These are phyloP conservation scores for Istiophorus platypterus DNA, from an alignment of 2,113 vertebrate species.

Conservation along the genomic window DNA sequence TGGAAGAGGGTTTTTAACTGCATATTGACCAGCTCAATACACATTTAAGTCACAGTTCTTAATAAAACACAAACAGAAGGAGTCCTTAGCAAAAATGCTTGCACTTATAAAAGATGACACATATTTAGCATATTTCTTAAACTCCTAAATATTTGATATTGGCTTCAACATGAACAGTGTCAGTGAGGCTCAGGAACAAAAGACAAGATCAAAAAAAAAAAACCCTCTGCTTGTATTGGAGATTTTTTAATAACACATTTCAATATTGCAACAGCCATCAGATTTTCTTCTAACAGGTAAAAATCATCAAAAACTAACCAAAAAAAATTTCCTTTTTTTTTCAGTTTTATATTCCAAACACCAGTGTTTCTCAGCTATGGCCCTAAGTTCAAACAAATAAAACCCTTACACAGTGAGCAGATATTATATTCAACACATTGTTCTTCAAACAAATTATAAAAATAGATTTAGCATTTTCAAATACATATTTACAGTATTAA, in stretches of 20 bases:
- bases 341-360: slow-evolving; percentile 79
- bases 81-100: too few relatives aligned
- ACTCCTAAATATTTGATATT: too few relatives aligned
- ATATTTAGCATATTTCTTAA: not conserved
- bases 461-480: slow-evolving; percentile 91
- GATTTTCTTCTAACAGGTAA: slow-evolving; percentile 83
- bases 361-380: slow-evolving; percentile 69
- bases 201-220: not conserved
- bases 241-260: slow-evolving; percentile 87
- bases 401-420: slow-evolving; percentile 85
- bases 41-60: too few relatives aligned
- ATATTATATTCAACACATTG: slow-evolving; percentile 85
- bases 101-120: not conserved
- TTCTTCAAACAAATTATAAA: slow-evolving; percentile 91
- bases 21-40: too few relatives aligned
- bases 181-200: fast-evolving
- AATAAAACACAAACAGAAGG: too few relatives aligned
- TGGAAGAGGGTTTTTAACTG: too few relatives aligned
- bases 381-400: slow-evolving; percentile 81
- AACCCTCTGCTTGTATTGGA: slow-evolving; percentile 64
- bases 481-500: slow-evolving; percentile 92
- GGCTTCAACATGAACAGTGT: too few relatives aligned
- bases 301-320: slow-evolving; percentile 83
- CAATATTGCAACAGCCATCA: slow-evolving; percentile 84
- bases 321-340: slow-evolving; percentile 52